Evolutionary conservation across 2,888 invertebrate species (phyloP).

Genomic region (Erebia ligea): DNA sequence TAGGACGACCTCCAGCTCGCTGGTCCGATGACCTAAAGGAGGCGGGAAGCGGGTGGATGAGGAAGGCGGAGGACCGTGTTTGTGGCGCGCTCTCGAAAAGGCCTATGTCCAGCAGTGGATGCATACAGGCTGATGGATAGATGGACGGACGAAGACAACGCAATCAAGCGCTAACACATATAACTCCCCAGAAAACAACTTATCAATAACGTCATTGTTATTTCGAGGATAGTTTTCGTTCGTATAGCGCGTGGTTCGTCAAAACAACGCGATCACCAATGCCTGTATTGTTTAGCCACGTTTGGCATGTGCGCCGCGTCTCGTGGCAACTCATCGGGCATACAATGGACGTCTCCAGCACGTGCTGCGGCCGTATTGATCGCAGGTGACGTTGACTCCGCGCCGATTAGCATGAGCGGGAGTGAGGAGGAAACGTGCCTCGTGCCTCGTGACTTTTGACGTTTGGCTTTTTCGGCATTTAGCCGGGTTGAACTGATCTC

Average conservation of each 20-base stretch:
- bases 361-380: constrained; percentile 77
- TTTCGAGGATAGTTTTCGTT: not conserved
- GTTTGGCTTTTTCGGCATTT: constrained; percentile 1
- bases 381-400: constrained; percentile 67
- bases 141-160: too few relatives aligned
- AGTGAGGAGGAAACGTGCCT: constrained; percentile 46
- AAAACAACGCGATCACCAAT: constrained; percentile 64
- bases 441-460: constrained; percentile 66
- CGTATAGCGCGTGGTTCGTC: constrained; percentile 51
- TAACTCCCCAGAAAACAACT: not conserved
- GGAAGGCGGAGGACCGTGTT: too few relatives aligned
- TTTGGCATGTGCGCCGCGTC: constrained; percentile 77
- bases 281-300: constrained; percentile 70
- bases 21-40: too few relatives aligned
- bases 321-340: constrained; percentile 65
- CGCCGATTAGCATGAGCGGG: constrained; percentile 70
- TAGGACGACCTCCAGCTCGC: too few relatives aligned
- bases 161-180: too few relatives aligned
- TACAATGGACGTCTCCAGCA: constrained; percentile 76
- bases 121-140: too few relatives aligned
- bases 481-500: not conserved
- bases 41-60: too few relatives aligned
- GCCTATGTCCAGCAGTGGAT: too few relatives aligned
- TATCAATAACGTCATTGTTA: not conserved
- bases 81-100: too few relatives aligned